Base-by-base conservation (phyloP, 2,797 vertebrate species). In the Lates japonicus region DNA sequence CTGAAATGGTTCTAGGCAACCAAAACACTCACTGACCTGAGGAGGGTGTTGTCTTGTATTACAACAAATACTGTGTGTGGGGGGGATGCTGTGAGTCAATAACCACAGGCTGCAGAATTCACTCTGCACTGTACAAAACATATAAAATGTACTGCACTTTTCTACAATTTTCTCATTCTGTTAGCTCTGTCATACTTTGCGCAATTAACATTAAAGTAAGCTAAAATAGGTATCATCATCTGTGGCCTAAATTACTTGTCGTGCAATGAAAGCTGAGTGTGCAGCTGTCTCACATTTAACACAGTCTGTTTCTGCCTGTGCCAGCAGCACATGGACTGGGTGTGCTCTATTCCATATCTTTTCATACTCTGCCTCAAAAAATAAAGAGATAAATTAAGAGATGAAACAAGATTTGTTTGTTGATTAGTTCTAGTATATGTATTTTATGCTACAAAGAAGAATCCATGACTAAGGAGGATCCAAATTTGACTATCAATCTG, bases 231-330 rank as follows among this genome's bases (percentile, higher is more conserved):
- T 61, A 42, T 54, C 35, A 62, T 79, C 5, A 5, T 49, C 49
- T 63, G 46, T 59, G 58, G 62, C 59, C 69, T 79, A 72, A 80
- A 83, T 83, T 31, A 70, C 52, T 65, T 68, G 63, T 60, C 57
- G 61, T 67, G 63, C 71, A 73, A 4, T 85, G 78, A 61, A 70
- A 79, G 77, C 79, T 16, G 57, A 55, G 33, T 16, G 31, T 78
- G 70, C 4, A 80, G 73, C 62, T 74, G 70, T 77, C 60, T 80
- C 48, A 19, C 44, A 54, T 75, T 64, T 29, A 82, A 31, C 59
- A 58, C 51, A 83, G 51, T 74, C 33, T 59, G 54, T 74, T 66
- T 66, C 73, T 67, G 65, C 72, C 70, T 80, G 78, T 62, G 66
- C 60, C 84, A 69, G 55, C 76, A 59, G 46, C 77, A 83, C 52